These are phyloP conservation scores for Macrosiphum euphorbiae DNA, from an alignment of 2,888 invertebrate species.

Conservation along the genomic window DNA sequence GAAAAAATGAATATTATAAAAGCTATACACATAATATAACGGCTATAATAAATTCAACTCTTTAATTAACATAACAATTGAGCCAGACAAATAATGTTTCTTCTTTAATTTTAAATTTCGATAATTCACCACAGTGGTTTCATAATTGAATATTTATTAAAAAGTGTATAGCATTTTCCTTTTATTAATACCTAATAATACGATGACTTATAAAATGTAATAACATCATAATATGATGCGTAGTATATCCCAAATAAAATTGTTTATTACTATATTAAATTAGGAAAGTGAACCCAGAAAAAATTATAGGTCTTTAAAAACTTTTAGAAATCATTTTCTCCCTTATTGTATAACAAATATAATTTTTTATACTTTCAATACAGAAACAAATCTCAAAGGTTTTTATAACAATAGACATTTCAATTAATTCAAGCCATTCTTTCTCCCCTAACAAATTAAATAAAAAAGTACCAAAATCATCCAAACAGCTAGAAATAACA, in stretches of 20 bases:
- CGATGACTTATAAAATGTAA: background rate
- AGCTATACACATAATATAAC: background rate
- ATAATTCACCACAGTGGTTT: background rate
- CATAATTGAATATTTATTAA: background rate
- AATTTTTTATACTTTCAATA: background rate
- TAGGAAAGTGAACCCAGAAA: background rate
- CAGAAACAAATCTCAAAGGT: conserved; percentile 12
- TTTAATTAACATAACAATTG: background rate
- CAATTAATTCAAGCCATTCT: conserved; percentile 39
- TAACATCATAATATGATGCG: background rate
- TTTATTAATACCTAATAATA: background rate
- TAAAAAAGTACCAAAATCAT: conserved; percentile 5
- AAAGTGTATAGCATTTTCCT: background rate
- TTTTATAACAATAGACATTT: conserved; percentile 33
- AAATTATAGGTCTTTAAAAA: background rate
- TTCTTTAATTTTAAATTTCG: background rate
- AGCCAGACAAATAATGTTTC: background rate
- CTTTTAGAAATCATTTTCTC: background rate
- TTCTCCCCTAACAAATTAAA: background rate
- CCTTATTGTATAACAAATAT: background rate
- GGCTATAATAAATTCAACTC: background rate
- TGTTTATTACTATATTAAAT: background rate
- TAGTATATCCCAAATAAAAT: background rate
- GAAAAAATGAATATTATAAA: background rate
- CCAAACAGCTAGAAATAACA: conserved; percentile 20